phyloP scores from a whole-genome alignment of 2,113 vertebrate genomes.

The Paramormyrops kingsleyae region DNA sequence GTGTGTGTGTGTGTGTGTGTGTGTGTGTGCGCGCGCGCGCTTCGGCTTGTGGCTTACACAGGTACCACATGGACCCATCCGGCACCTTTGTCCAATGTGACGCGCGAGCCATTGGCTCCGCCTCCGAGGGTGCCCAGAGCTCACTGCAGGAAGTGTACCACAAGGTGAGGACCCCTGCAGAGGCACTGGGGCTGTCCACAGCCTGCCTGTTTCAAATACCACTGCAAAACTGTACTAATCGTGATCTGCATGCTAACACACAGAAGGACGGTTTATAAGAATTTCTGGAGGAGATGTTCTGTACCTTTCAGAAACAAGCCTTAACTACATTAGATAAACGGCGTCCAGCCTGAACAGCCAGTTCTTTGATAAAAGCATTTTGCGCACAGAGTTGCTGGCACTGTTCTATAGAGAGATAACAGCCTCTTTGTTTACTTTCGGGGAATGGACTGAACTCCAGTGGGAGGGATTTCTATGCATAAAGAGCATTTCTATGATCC shows the following conservation, averaged over 20 bases:
- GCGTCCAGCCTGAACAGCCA: not conserved
- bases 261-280: not conserved
- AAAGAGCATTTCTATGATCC: not conserved
- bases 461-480: not conserved
- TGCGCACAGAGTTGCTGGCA: not conserved
- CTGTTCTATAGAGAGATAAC: not conserved
- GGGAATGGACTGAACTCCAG: not conserved
- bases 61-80: slow-evolving; percentile 98
- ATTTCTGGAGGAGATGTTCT: not conserved
- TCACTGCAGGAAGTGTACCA: slow-evolving; percentile 97
- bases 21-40: not conserved
- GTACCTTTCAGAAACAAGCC: not conserved
- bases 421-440: not conserved
- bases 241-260: not conserved
- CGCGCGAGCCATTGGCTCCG: slow-evolving; percentile 91
- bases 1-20: no score
- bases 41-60: slow-evolving; percentile 33
- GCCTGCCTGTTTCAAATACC: not conserved
- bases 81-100: slow-evolving; percentile 98
- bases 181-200: not conserved
- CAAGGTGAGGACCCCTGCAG: slow-evolving; percentile 66
- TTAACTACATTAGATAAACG: not conserved
- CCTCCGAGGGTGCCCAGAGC: slow-evolving; percentile 96
- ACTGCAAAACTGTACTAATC: not conserved
- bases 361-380: not conserved